These are phyloP conservation scores for Sylvilagus floridanus DNA, from an alignment of 2,797 vertebrate species.

Conservation along the genomic window DNA sequence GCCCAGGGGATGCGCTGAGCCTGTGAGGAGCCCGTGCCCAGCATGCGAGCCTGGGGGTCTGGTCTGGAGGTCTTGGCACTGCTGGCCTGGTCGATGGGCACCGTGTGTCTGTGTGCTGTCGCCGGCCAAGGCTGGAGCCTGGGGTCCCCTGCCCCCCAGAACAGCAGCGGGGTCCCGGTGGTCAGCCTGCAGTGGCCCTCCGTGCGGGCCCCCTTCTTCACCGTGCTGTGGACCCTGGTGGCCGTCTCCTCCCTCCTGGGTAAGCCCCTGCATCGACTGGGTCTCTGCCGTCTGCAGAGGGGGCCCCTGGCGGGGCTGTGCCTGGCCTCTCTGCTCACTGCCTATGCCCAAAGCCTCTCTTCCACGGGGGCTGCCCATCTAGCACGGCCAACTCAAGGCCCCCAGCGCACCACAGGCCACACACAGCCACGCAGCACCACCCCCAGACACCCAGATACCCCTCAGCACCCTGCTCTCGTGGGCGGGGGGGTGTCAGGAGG, in stretches of 20 bases:
- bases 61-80: background rate
- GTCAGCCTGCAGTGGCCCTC: conserved; percentile 62
- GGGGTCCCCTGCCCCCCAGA: accelerated
- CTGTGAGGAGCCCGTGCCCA: background rate
- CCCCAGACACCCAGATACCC: too few relatives aligned
- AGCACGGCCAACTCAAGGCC: too few relatives aligned
- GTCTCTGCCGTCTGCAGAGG: background rate
- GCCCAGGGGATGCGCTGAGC: accelerated
- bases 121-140: background rate
- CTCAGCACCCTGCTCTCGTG: too few relatives aligned
- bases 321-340: too few relatives aligned
- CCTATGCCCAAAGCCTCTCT: too few relatives aligned
- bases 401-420: too few relatives aligned
- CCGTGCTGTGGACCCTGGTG: conserved; percentile 77
- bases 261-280: conserved; percentile 59
- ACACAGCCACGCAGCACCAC: too few relatives aligned
- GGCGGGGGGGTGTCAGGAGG: too few relatives aligned
- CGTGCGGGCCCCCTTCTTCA: conserved; percentile 38
- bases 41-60: background rate
- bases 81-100: background rate
- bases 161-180: background rate
- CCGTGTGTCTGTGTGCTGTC: background rate
- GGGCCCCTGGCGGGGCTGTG: background rate
- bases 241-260: conserved; percentile 70
- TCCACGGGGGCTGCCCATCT: too few relatives aligned